Percentiles rank a stretch among this genome's conserved stretches.
phyloP scores from a whole-genome alignment of 2,113 vertebrate genomes.

The Lepus timidus region DNA sequence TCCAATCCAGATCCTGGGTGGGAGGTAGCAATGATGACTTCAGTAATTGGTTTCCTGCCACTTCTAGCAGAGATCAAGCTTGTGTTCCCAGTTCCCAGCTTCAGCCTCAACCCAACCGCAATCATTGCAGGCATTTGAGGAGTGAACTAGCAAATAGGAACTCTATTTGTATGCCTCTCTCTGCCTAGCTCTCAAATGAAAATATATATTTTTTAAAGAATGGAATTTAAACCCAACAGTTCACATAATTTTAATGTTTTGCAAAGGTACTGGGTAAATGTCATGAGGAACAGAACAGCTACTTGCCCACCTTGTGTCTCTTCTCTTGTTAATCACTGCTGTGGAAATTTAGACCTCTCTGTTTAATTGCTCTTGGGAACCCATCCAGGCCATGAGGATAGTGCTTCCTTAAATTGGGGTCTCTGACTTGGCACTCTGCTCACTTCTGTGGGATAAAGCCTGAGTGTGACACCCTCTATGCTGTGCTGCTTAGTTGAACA shows the following conservation, averaged over 20 bases:
- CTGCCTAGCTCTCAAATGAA: no score
- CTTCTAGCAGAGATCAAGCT: no score
- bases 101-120: no score
- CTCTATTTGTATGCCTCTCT: no score
- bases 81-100: no score
- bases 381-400: neutral
- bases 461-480: neutral
- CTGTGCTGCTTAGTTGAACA: neutral
- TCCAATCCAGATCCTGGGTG: no score
- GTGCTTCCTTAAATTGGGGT: neutral
- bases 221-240: neutral
- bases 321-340: neutral
- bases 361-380: neutral
- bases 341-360: neutral
- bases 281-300: neutral
- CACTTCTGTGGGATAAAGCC: neutral
- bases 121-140: no score
- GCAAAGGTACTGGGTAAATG: neutral
- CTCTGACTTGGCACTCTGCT: neutral
- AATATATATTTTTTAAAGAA: neutral
- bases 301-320: neutral
- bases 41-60: no score
- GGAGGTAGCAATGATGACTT: no score
- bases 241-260: neutral
- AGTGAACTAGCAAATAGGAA: no score